Base-by-base conservation (phyloP, 1,140 invertebrate species). In the Eufriesea mexicana region DNA sequence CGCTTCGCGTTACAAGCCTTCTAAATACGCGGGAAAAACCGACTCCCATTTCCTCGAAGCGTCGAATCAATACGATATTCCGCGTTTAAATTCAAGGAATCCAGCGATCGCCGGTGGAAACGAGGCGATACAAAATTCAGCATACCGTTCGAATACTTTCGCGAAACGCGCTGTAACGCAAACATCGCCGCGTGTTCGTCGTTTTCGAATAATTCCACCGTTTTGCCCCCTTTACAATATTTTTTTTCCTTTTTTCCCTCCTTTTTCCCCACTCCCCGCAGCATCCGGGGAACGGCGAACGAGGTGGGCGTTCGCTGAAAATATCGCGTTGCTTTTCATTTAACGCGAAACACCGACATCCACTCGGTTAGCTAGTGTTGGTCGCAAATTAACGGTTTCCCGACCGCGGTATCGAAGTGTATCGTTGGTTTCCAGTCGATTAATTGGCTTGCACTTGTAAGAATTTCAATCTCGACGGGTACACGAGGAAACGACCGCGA, bases 381-480 rank as follows among this genome's bases (percentile, higher is more conserved):
- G 35, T 42, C 42, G 72, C 5, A 74, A 74, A 47, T 74, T 47
- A 66, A 74, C n/a, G 55, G 42, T 23, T 47, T 74, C 42, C 23
- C n/a, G 42, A 1, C 10, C 12, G 28, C 18, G 55, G 42, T 73
- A 74, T 74, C n/a, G 42, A 47, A 20, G n/a, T 25, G 14, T 47
- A 61, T 61, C 42, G 72, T 74, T 42, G 6, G 54, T 76, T 66
- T 42, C 61, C 28, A n/a, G 28, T 55, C 62, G 20, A 66, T 35
- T 67, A 67, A 77, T 77, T 67, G 49, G 49, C 49, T 10, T 14
- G 64, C 42, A 66, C 42, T 77, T 77, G 62, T 77, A 77, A 77
- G 75, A 77, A 77, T 77, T 77, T 66, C 74, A 76, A 76, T 76
- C 28, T 51, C 45, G 12, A 35, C 59, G 12, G 6, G 5, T 7